Conservation (phyloP, 2,888 invertebrate species). For the Neoaliturus tenellus region DNA sequence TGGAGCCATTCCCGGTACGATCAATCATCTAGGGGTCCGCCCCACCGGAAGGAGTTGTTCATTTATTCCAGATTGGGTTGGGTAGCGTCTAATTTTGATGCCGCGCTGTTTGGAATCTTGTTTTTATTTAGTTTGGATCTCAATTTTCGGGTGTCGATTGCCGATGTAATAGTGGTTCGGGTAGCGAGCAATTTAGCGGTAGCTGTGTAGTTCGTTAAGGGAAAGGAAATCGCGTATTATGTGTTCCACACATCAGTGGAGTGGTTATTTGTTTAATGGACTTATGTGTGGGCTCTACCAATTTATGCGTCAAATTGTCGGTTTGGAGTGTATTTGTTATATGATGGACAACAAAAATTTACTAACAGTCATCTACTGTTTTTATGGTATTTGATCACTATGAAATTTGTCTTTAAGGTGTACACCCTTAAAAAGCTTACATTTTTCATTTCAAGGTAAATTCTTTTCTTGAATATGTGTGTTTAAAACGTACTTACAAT, state of each 20-base stretch:
- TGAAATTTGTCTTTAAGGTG: too few species aligned
- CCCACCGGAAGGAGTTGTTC: constrained; percentile 52
- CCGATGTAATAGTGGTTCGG: background rate
- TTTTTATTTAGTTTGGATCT: constrained; percentile 43
- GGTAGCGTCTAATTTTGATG: constrained; percentile 44
- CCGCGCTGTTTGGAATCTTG: constrained; percentile 38
- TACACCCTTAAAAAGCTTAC: too few species aligned
- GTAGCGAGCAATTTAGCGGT: background rate
- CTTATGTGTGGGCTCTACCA: background rate
- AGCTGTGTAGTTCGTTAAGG: constrained; percentile 13
- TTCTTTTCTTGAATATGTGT: too few species aligned
- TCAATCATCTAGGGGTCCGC: constrained; percentile 31
- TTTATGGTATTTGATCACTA: too few species aligned
- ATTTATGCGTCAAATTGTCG: too few species aligned
- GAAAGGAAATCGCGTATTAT: constrained; percentile 22
- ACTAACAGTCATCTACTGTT: too few species aligned
- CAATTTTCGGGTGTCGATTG: constrained; percentile 50
- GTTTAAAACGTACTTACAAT: too few species aligned
- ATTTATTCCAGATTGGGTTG: constrained; percentile 48
- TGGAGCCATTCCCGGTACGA: constrained; percentile 42
- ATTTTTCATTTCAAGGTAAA: too few species aligned
- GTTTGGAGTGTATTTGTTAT: too few species aligned
- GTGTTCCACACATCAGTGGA: background rate
- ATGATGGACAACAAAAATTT: too few species aligned
- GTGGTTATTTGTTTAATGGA: background rate